A percentile compares a stretch with the other conserved stretches of the same genome.
Evolutionary conservation across 2,797 vertebrate genomes (phyloP).

Genomic region (Thamnophis elegans): DNA sequence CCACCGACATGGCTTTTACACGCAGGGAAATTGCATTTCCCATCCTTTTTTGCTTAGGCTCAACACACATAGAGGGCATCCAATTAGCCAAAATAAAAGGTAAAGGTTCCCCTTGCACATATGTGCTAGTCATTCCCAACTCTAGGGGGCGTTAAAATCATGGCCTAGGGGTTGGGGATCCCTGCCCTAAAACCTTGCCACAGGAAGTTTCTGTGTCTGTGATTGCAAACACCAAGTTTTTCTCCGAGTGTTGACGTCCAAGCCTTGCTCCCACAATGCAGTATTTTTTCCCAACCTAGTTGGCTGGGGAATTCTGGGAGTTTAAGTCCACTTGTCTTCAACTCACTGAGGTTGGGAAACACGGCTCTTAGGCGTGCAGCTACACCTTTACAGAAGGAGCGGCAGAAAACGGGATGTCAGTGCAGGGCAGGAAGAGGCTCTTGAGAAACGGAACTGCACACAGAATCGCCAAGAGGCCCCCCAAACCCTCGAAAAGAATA

Average conservation of each 20-base stretch:
- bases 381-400: not conserved
- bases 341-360: not conserved
- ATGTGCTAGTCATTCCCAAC: no score
- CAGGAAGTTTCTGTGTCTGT: conserved; percentile 43
- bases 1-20: not conserved
- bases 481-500: conserved; percentile 5
- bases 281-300: not conserved
- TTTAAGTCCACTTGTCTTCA: not conserved
- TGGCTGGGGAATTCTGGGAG: not conserved
- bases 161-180: no score
- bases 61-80: not conserved
- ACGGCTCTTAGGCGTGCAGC: no score
- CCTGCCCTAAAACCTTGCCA: conserved; percentile 29
- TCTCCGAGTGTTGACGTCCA: not conserved
- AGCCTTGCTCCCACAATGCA: not conserved
- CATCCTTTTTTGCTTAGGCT: not conserved
- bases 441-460: not conserved
- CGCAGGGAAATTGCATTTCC: not conserved
- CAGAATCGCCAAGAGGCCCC: not conserved
- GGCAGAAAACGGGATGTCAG: not conserved
- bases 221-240: conserved; percentile 33
- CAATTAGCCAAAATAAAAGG: not conserved
- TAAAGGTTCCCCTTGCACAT: no score
- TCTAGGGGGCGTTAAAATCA: no score
- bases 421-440: no score